Conservation (phyloP, 30 jellyfish, hydroid and myxozoan genomes). For the Rhopilema esculentum region DNA sequence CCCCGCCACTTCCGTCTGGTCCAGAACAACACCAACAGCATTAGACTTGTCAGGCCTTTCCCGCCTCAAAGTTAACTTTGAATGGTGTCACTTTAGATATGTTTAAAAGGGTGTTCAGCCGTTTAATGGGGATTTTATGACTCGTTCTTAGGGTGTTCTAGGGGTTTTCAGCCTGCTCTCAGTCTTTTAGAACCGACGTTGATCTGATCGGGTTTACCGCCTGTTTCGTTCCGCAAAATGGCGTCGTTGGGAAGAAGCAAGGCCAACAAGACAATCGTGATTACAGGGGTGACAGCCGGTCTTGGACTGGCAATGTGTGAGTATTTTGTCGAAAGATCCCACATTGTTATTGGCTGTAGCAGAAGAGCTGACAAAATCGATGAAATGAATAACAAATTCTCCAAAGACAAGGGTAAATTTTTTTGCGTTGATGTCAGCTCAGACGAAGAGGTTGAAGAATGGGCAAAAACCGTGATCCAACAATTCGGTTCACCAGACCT, state of each 20-base stretch:
- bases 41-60: too few species aligned
- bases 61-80: too few species aligned
- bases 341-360: constrained; percentile 84
- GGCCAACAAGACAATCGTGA: constrained; percentile 24
- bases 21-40: too few species aligned
- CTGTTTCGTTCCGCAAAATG: not conserved
- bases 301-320: constrained; percentile 79
- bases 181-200: not conserved
- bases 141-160: too few species aligned
- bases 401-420: constrained; percentile 19
- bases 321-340: constrained; percentile 48
- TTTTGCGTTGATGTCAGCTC: constrained; percentile 62
- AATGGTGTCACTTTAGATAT: too few species aligned
- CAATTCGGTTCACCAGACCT: constrained; percentile 70
- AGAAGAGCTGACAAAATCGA: constrained; percentile 52
- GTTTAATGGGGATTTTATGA: too few species aligned
- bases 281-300: constrained; percentile 86
- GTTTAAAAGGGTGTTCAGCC: too few species aligned
- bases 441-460: constrained; percentile 53
- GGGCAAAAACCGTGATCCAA: constrained; percentile 50
- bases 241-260: not conserved
- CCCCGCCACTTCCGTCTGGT: too few species aligned
- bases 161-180: too few species aligned
- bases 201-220: not conserved
- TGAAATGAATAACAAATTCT: constrained; percentile 43